Evolutionary conservation across 2,888 invertebrate species (phyloP), one percentile per base, ranked within the genome.

Genomic region (Lymantria dispar): DNA sequence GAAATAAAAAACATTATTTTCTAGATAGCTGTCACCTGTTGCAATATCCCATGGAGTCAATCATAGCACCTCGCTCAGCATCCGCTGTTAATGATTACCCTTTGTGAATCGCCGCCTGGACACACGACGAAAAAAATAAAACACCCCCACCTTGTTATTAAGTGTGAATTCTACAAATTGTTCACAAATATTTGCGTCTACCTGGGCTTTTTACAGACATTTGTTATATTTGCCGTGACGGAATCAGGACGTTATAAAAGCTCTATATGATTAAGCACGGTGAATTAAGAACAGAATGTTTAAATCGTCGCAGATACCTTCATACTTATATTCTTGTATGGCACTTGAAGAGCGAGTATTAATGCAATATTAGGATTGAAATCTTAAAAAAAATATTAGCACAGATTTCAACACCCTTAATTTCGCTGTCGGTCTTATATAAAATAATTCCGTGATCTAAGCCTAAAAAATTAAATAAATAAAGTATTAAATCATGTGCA

Each of bases 161-260:
- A 83, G 90, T 89, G 90, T 89, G 90, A 89, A 88, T 87, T 84
- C 84, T 82, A 87, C 85, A 88, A 88, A 89, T 85, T 82, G 88
- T 86, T 89, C 89, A 83, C 87, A 91, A 90, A 91, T 90, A 90
- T 91, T 91, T 90, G 89, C 85, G 81, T 83, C 91, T 90, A 90
- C 90, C 90, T 89, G 90, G 76, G 77, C 83, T 84, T 85, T 87
- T 83, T 78, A 75, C 71, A 55, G 65, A 64, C 78, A 80, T 83
- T 81, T 77, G 77, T 80, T 74, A 81, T 76, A 85, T 86, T 84
- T 80, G 77, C 80, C 86, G 83, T 85, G 83, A 83, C 83, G 60
- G 74, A 78, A 83, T 81, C 82, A 81, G 80, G 83, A 82, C 75
- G 76, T 70, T 73, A 72, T 83, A 82, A 85, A 83, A 72, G 74